Conservation (phyloP, 2,113 vertebrate species). For the Gracilinanus agilis region DNA sequence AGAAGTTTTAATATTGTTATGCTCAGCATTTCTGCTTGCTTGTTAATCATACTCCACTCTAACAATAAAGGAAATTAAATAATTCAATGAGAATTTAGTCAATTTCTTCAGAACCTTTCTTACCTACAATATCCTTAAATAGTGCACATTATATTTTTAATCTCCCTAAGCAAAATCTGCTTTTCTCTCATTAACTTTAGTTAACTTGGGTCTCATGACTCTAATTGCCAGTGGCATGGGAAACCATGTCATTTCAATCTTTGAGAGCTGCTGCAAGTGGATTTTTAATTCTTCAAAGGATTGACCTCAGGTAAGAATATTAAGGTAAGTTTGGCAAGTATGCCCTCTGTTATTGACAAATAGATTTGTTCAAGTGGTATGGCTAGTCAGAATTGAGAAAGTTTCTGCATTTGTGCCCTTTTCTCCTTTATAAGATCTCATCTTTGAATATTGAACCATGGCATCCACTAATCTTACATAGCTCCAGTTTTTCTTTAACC, state of each 20-base stretch:
- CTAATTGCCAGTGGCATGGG: neutral
- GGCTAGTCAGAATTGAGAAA: slow-evolving; percentile 1
- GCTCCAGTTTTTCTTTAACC: neutral
- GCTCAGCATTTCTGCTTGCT: slow-evolving; percentile 11
- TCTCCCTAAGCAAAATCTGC: neutral
- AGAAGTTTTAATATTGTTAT: neutral
- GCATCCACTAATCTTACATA: slow-evolving; percentile 2
- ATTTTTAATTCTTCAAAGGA: neutral
- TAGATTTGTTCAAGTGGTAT: neutral
- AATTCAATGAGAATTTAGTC: slow-evolving; percentile 27
- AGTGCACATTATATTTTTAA: slow-evolving; percentile 29
- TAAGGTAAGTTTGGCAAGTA: slow-evolving; percentile 18
- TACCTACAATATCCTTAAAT: neutral
- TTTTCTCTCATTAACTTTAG: slow-evolving; percentile 29
- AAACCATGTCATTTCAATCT: neutral
- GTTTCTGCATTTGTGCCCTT: slow-evolving; percentile 14
- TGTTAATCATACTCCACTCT: slow-evolving; percentile 19
- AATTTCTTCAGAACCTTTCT: slow-evolving; percentile 13
- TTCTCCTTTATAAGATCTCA: neutral
- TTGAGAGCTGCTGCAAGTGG: neutral
- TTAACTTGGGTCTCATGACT: neutral
- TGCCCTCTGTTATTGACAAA: neutral
- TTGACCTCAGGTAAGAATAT: neutral
- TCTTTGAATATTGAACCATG: neutral
- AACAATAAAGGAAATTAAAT: slow-evolving; percentile 6